Evolutionary conservation across 2,797 vertebrate species (phyloP), one percentile per base, ranked within the genome.

Genomic region (Anomalospiza imberbis): DNA sequence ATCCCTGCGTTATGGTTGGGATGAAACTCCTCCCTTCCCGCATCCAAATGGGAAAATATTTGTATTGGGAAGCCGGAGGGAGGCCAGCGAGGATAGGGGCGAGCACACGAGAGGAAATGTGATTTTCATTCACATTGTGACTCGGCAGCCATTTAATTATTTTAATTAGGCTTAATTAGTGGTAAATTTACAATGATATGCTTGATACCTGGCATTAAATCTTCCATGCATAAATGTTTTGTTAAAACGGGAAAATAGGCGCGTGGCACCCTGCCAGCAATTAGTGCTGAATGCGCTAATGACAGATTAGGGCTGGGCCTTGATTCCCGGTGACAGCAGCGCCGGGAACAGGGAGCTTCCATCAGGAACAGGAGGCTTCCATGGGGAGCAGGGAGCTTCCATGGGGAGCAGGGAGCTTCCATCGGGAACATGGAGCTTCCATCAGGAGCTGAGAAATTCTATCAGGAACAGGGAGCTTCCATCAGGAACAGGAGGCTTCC

Each of bases 141-240:
- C 98, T 98, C 98, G 84, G 89, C 98, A 98, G 98, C 98, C 98
- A 98, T 99, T 99, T 99, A 98, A 98, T 98, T 98, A 98, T 99
- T 99, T 98, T 99, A 99, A 99, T 99, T 98, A 99, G 98, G 98
- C 98, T 97, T 99, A 99, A 99, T 99, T 99, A 99, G 98, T 98
- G 98, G 98, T 98, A 98, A 98, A 98, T 99, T 99, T 99, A 99
- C 98, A 98, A 98, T 98, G 98, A 99, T 98, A 98, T 98, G 98
- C 98, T 98, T 98, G 98, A 99, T 99, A 99, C 98, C 98, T 98
- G 98, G 98, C 98, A 99, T 99, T 99, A 99, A 99, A 99, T 99
- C 98, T 98, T 98, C 98, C 98, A 98, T 98, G 98, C 98, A 98
- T 98, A 99, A 99, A 99, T 99, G 98, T 98, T 98, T 98, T 98